A percentile compares a stretch with the other conserved stretches of the same genome.
Evolutionary conservation across 2,113 vertebrate species (phyloP).

Genomic region (Pteronura brasiliensis): DNA sequence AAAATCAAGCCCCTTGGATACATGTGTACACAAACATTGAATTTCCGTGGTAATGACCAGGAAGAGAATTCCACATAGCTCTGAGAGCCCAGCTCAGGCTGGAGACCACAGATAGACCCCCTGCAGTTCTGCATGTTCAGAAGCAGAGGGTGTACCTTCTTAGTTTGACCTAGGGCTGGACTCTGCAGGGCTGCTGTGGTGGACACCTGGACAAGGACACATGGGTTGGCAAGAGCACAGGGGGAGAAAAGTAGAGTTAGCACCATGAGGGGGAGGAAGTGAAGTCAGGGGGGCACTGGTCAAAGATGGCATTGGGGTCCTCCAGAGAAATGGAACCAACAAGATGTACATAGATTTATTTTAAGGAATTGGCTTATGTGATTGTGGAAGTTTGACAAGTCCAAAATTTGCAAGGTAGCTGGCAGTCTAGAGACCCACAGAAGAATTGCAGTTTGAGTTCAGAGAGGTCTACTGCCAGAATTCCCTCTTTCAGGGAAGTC

Average conservation of each 20-base stretch:
- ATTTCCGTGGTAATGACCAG: not conserved
- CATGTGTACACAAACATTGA: not conserved
- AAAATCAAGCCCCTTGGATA: not conserved
- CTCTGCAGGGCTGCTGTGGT: not conserved
- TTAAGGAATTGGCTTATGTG: not conserved
- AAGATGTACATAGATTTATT: not conserved
- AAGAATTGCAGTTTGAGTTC: not conserved
- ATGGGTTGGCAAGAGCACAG: not conserved
- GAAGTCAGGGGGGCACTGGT: not conserved
- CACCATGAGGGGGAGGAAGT: not conserved
- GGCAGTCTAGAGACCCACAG: not conserved
- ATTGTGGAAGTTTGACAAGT: not conserved
- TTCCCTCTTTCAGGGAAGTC: not conserved
- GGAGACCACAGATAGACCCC: not conserved
- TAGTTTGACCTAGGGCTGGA: not conserved
- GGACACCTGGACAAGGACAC: no score
- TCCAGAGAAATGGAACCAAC: not conserved
- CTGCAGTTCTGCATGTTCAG: rapidly evolving
- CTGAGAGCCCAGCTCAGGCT: not conserved
- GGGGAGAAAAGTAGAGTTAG: not conserved
- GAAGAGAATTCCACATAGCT: not conserved
- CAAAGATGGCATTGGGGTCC: not conserved
- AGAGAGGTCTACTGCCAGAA: not conserved
- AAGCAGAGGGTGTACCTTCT: not conserved
- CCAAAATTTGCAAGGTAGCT: not conserved